These are phyloP conservation scores for Pangasius larnaudii DNA, from an alignment of 2,797 vertebrate genomes.

Conservation along the genomic window DNA sequence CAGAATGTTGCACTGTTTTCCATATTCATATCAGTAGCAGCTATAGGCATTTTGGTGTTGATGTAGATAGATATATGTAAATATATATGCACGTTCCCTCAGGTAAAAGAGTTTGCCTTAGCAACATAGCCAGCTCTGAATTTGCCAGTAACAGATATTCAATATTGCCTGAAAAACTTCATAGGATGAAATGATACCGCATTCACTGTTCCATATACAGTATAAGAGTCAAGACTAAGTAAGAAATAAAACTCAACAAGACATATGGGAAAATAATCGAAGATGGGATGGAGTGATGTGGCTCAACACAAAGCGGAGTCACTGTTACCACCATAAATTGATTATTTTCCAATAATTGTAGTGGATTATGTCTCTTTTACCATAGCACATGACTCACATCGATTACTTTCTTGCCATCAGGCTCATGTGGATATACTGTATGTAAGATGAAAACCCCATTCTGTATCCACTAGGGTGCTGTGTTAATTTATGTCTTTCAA, in stretches of 20 bases:
- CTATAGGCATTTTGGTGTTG: background rate
- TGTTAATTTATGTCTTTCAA: background rate
- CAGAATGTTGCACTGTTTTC: background rate
- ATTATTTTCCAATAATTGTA: background rate
- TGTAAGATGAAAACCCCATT: background rate
- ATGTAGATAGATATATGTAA: background rate
- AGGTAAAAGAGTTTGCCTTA: background rate
- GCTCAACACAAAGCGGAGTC: background rate
- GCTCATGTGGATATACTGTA: background rate
- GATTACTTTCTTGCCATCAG: background rate
- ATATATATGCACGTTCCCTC: background rate
- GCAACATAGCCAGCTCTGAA: background rate
- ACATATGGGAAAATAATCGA: background rate
- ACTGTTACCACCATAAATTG: no score
- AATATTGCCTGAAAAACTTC: background rate
- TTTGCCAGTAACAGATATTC: background rate
- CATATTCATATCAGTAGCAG: background rate
- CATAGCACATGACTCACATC: background rate
- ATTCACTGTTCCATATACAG: background rate
- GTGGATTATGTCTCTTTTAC: background rate
- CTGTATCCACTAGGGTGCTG: background rate
- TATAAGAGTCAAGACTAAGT: background rate
- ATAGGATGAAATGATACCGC: background rate
- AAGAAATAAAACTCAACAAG: background rate
- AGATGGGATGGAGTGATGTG: background rate